Evolutionary conservation across 2,888 invertebrate genomes (phyloP), one percentile per base, ranked within the genome.

Genomic region (Teleiodes luculella): DNA sequence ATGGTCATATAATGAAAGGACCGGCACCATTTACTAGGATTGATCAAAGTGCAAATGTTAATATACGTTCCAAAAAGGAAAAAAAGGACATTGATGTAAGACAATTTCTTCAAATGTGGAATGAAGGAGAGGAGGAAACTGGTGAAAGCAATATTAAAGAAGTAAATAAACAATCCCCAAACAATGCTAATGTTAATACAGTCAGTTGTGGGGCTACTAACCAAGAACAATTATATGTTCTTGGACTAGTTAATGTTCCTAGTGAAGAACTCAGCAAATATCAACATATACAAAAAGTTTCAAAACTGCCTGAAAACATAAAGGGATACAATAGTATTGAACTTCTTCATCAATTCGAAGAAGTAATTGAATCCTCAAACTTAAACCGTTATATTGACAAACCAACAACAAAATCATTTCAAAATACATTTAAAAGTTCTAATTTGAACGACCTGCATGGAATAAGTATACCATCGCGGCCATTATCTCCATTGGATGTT

Each of bases 71-170:
- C 6, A 24, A 24, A 14, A 80, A 78, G 69, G 74, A 76, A 35
- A 86, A 78, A 62, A 82, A 82, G 59, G 71, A 74, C 61, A 77
- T 89, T 61, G 65, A 90, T 80, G 83, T 90, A 3, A 76, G 90
- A 59, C 89, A 90, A 64, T 90, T 86, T 73, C 70, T 90, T 46
- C 83, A 86, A 79, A 88, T 83, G 82, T 90, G 90, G 90, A 89
- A 83, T 81, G 90, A 90, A 72, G 90, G 86, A 43, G 89, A 88
- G 69, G 90, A 90, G 52, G 90, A 86, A 65, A 70, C 70, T 57
- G 65, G 65, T 62, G 77, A 79, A 56, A 76, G 70, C 59, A 68
- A 59, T 58, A 85, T 35, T 11, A 52, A 82, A 66, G 79, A 82
- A 62, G 64, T 63, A 41, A 56, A 61, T 53, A 70, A 76, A 63